A percentile compares a stretch with the other conserved stretches of the same genome.
Conservation (phyloP, 2,113 vertebrate genomes). For the Ancistrus triradiatus region DNA sequence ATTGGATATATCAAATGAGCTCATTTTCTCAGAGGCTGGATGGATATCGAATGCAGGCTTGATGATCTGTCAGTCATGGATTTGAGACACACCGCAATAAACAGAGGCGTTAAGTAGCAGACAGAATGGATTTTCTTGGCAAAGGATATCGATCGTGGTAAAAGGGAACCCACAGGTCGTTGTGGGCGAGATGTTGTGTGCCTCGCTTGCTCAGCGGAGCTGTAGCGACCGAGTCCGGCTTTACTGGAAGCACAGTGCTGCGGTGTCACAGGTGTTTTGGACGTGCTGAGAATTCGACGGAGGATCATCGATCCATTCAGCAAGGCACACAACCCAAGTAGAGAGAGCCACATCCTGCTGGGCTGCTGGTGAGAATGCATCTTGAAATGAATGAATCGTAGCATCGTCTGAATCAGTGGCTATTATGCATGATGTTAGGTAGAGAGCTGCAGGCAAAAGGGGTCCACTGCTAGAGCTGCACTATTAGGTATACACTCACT, state of each 20-base stretch:
- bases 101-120: constrained; percentile 12
- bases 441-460: background rate
- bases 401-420: background rate
- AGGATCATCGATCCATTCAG: constrained; percentile 25
- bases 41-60: constrained; percentile 2
- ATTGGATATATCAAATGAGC: background rate
- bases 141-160: background rate
- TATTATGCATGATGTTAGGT: background rate
- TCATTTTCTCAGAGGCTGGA: background rate
- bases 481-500: too few species aligned
- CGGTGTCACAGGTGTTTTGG: constrained; percentile 30
- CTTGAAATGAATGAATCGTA: constrained; percentile 14
- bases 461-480: too few species aligned
- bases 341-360: constrained; percentile 24
- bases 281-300: constrained; percentile 32
- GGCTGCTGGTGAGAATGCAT: constrained; percentile 20
- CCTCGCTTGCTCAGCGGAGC: background rate
- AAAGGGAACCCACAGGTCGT: constrained; percentile 25
- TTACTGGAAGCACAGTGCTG: constrained; percentile 19
- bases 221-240: constrained; percentile 11
- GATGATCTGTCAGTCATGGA: constrained; percentile 17
- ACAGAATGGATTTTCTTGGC: constrained; percentile 25
- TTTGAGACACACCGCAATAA: constrained; percentile 14
- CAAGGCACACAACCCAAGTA: constrained; percentile 5
- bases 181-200: background rate